Evolutionary conservation across 2,888 invertebrate genomes (phyloP), one percentile per base, ranked within the genome.

Genomic region (Chaitophorus viminalis): DNA sequence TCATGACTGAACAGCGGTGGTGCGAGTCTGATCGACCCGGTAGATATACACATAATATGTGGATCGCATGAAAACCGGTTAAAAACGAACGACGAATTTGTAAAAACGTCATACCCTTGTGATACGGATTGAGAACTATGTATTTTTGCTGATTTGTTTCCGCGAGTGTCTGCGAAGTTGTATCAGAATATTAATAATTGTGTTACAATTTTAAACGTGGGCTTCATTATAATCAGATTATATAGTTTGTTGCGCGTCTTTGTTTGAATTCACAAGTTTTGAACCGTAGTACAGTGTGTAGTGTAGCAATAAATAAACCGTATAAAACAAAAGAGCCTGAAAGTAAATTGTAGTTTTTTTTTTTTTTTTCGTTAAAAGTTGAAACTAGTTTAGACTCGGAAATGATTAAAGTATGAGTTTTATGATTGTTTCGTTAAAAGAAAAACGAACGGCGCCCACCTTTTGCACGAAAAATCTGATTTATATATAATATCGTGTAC

Each of bases 181-280:
- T n/a, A 79, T 79, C 33, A 79, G 52, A 79, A 65, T 36, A n/a
- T n/a, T n/a, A n/a, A n/a, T 79, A 65, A 78, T 78, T 33, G 11
- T 29, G 36, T 65, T 18, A 25, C 29, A 33, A 18, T 65, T 65
- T 65, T 79, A 79, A 79, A 79, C 17, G 60, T n/a, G n/a, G 60
- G 60, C 60, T 14, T 11, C 31, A 36, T 60, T 79, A 79, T 65
- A 65, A 79, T 65, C 36, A 36, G 79, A 65, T 79, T 79, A 78
- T n/a, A 25, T n/a, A 25, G 60, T 79, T 79, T 79, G 79, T 65
- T 65, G 79, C 60, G 60, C 36, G 36, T 46, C 79, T 79, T 78
- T 78, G 79, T 79, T 79, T 79, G 36, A 60, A 36, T 79, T 79
- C 60, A 79, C 36, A 65, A 79, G 36, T 79, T 79, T 79, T 65